Conservation (phyloP, 2,888 invertebrate species). For the Scaptomyza caliginosa region DNA sequence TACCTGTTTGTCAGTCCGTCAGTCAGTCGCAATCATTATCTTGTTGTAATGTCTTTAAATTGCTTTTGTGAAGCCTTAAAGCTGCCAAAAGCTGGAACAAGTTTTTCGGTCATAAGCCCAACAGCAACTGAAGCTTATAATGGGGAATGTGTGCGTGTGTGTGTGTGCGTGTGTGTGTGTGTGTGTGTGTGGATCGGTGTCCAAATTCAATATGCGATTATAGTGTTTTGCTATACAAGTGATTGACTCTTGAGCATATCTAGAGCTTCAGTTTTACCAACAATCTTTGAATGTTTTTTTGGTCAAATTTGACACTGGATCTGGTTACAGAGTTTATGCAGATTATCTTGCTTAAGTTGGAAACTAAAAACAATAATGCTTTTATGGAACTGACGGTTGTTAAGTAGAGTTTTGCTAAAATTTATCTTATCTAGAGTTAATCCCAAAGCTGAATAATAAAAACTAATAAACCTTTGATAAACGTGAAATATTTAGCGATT, state of each 20-base stretch:
- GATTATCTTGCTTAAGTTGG: not conserved
- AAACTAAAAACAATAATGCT: not conserved
- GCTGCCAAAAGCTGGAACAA: conserved; percentile 11
- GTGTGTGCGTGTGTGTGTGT: not conserved
- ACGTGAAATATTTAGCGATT: too few relatives aligned
- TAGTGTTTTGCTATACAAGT: conserved; percentile 32
- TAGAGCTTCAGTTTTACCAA: conserved; percentile 34
- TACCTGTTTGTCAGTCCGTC: conserved; percentile 29
- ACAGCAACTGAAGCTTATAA: conserved; percentile 11
- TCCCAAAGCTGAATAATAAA: too few relatives aligned
- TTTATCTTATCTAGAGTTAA: too few relatives aligned
- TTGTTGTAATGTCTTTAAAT: conserved; percentile 39
- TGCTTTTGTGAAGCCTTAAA: conserved; percentile 44
- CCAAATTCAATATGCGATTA: conserved; percentile 44
- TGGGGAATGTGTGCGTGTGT: not conserved
- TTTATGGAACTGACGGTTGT: too few relatives aligned
- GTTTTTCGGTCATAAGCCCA: conserved; percentile 15
- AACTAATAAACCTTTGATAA: too few relatives aligned
- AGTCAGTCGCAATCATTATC: conserved; percentile 7
- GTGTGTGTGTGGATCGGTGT: conserved; percentile 3
- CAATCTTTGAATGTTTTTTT: conserved; percentile 27
- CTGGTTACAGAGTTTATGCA: not conserved
- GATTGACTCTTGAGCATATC: conserved; percentile 32
- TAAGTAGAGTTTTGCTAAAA: too few relatives aligned
- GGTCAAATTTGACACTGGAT: conserved; percentile 4